Conservation (phyloP, 2,888 invertebrate species). For the Meteorus colon region DNA sequence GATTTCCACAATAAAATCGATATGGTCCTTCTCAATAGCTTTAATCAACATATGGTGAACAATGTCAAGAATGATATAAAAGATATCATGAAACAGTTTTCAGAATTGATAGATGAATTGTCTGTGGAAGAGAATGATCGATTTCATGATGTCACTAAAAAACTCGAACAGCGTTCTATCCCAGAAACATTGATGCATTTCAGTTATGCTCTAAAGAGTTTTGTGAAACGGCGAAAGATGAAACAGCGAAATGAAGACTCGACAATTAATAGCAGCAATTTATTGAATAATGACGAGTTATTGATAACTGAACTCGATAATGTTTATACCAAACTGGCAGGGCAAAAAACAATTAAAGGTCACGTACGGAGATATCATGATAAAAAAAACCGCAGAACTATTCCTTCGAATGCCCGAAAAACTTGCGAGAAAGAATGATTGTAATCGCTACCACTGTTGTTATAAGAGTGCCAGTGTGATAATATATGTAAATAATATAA, state of each 20-base stretch:
- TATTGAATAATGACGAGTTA: not conserved
- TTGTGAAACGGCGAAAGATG: slow-evolving; percentile 61
- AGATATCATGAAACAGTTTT: slow-evolving; percentile 69
- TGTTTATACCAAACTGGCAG: not conserved
- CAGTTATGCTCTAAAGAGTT: slow-evolving; percentile 66
- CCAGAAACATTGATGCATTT: slow-evolving; percentile 66
- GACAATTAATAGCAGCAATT: not conserved
- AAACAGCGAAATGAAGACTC: not conserved
- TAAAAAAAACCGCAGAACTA: not conserved
- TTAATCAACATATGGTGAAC: slow-evolving; percentile 51
- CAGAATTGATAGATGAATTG: slow-evolving; percentile 65
- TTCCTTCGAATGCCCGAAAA: not conserved
- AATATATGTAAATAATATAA: not conserved
- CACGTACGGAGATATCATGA: not conserved
- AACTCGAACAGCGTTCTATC: slow-evolving; percentile 65
- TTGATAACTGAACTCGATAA: not conserved
- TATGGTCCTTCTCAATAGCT: slow-evolving; percentile 47
- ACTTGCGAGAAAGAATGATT: not conserved
- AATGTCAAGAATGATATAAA: slow-evolving; percentile 66
- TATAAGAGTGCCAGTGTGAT: not conserved
- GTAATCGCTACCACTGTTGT: not conserved
- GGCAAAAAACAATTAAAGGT: not conserved
- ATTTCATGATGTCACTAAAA: slow-evolving; percentile 64
- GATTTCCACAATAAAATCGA: slow-evolving; percentile 51
- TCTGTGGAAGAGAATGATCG: slow-evolving; percentile 63